Base-by-base conservation (phyloP, 1,140 invertebrate species). In the Sycobia sp. region DNA sequence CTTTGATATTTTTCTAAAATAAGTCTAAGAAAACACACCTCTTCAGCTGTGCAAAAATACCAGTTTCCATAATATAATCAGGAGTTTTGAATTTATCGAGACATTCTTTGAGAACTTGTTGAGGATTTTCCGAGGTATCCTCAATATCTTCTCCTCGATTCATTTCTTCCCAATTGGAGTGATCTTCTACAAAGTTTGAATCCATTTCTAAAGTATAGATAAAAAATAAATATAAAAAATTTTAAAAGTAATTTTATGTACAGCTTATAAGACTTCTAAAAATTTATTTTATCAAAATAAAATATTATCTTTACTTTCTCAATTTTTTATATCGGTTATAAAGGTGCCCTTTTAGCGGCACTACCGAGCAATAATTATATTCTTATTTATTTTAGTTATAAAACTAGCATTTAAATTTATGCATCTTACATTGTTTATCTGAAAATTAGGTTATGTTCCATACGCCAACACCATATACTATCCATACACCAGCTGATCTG, bases 31-130 rank as follows among this genome's bases (percentile, higher is more conserved):
- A 47, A 13, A 66, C 71, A 91, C 70, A 91, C 87, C 88, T 87
- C 81, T 97, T 97, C 0, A 99, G 82, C 71, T 96, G 94, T 16
- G 88, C 88, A 76, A 97, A 97, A 71, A 99, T 97, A 18, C 92
- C 93, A 16, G 96, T 95, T 81, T 99, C 97, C 96, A 99, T 98
- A 56, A 99, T 98, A 77, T 95, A 99, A 85, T 99, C 97, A 13
- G 91, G 86, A 32, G 91, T 93, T 67, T 90, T 88, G 72, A 96
- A 96, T 79, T 93, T 94, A 70, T 93, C 89, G 41, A 96, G 81
- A 75, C 95, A 97, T 82, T 96, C 93, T 71, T 90, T 86, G 47
- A 95, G 84, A 14, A 94, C 89, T 82, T 91, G 88, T 73, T 92
- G 89, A 20, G 92, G 91, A 79, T 95, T 93, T 76, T 94, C 92